A percentile compares a stretch with the other conserved stretches of the same genome.
These are phyloP conservation scores for Oplegnathus fasciatus DNA, from an alignment of 2,113 vertebrate genomes.

Conservation along the genomic window DNA sequence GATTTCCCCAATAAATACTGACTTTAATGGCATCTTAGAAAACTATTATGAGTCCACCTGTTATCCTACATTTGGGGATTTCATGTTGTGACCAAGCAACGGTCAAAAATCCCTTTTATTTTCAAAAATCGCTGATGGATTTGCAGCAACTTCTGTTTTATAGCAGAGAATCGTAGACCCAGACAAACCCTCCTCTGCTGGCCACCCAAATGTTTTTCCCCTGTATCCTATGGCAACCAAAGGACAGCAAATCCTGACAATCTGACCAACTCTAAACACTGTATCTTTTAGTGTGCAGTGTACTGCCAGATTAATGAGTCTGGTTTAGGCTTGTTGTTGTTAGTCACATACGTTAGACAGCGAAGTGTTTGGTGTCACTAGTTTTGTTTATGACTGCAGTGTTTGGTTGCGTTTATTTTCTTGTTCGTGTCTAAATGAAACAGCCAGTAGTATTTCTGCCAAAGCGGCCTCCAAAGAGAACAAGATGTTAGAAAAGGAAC, in stretches of 20 bases:
- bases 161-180: background rate
- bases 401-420: conserved; percentile 68
- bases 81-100: conserved; percentile 28
- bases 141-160: conserved; percentile 25
- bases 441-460: conserved; percentile 34
- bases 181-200: conserved; percentile 12
- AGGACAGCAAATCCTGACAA: conserved; percentile 40
- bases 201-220: conserved; percentile 32
- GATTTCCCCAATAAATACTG: conserved; percentile 63
- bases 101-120: conserved; percentile 18
- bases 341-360: conserved; percentile 39
- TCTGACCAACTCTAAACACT: conserved; percentile 52
- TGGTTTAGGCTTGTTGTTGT: conserved; percentile 47
- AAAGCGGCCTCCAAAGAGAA: conserved; percentile 42
- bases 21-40: conserved; percentile 41
- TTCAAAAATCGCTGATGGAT: conserved; percentile 33
- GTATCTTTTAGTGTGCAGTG: conserved; percentile 2
- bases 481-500: conserved; percentile 43
- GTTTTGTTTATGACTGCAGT: conserved; percentile 62
- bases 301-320: conserved; percentile 38
- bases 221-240: conserved; percentile 44
- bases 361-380: conserved; percentile 44
- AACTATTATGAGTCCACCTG: conserved; percentile 37
- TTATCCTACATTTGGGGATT: conserved; percentile 43
- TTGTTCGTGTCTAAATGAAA: conserved; percentile 45